A percentile compares a stretch with the other conserved stretches of the same genome.
These are phyloP conservation scores for Drosophila tani DNA, from an alignment of 1,140 invertebrate species.

Conservation along the genomic window DNA sequence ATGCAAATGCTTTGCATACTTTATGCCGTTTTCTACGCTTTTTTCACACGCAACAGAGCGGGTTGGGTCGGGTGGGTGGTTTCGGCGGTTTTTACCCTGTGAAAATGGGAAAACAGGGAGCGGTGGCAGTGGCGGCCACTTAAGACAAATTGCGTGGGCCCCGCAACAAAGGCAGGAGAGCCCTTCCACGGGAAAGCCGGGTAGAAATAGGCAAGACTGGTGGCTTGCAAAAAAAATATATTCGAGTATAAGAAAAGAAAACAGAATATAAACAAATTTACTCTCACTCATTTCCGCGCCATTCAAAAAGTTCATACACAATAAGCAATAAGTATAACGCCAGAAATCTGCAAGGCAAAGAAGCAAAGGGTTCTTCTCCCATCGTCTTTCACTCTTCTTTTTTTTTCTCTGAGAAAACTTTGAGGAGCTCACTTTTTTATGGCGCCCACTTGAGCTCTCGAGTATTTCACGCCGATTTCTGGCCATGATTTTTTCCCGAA, in stretches of 20 bases:
- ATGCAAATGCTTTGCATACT: constrained; percentile 85
- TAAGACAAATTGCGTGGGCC: constrained; percentile 79
- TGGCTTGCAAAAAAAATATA: not conserved
- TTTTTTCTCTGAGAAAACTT: constrained; percentile 32
- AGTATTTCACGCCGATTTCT: constrained; percentile 79
- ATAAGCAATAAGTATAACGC: constrained; percentile 56
- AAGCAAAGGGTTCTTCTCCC: constrained; percentile 46
- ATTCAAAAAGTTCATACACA: constrained; percentile 62
- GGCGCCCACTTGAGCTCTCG: constrained; percentile 54
- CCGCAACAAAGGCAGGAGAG: constrained; percentile 5
- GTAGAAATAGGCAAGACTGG: constrained; percentile 30
- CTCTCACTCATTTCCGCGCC: constrained; percentile 30
- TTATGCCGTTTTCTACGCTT: constrained; percentile 76
- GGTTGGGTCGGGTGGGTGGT: constrained; percentile 33
- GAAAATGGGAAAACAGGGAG: not conserved
- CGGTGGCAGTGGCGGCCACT: constrained; percentile 64
- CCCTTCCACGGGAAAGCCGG: not conserved
- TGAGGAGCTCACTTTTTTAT: constrained; percentile 51
- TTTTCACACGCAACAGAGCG: constrained; percentile 63
- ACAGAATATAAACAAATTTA: constrained; percentile 29
- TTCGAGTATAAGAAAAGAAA: not conserved
- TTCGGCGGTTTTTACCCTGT: constrained; percentile 16
- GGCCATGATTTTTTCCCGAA: constrained; percentile 37
- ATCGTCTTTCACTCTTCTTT: not conserved
- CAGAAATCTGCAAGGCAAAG: constrained; percentile 59